phyloP scores from a whole-genome alignment of 2,113 vertebrate species.

The Bettongia penicillata region DNA sequence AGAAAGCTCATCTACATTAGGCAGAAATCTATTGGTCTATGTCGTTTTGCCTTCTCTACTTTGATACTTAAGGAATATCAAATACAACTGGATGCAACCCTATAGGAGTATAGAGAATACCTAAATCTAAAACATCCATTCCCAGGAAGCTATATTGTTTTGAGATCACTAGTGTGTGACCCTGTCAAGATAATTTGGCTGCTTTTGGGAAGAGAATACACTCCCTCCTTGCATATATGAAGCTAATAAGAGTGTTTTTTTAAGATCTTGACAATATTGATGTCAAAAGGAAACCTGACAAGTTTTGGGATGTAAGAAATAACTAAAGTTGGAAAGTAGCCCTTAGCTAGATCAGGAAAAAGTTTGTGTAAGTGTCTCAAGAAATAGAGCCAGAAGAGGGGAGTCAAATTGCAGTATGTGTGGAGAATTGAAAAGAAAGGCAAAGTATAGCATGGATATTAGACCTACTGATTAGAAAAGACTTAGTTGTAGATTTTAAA shows the following conservation, averaged over 20 bases:
- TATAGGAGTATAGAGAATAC: neutral
- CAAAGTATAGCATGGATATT: neutral
- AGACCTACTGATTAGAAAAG: neutral
- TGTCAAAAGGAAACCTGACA: neutral
- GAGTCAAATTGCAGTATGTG: neutral
- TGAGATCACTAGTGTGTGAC: neutral
- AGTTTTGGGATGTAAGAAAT: neutral
- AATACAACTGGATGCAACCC: neutral
- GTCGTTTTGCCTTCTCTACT: neutral
- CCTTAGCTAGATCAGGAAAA: neutral
- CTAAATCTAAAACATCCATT: neutral
- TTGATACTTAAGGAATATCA: neutral
- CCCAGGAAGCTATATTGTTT: neutral
- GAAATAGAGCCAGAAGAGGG: neutral
- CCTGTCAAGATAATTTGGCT: neutral
- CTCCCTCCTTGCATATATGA: neutral
- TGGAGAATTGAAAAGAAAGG: neutral
- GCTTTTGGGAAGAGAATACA: neutral
- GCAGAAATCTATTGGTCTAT: neutral
- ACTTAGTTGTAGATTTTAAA: neutral
- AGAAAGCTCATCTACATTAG: neutral
- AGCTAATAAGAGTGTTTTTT: neutral
- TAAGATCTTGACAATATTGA: neutral
- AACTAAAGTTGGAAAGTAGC: neutral
- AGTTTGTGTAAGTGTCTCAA: neutral